Conservation (phyloP, 1,140 invertebrate genomes). For the Drosophila teissieri region DNA sequence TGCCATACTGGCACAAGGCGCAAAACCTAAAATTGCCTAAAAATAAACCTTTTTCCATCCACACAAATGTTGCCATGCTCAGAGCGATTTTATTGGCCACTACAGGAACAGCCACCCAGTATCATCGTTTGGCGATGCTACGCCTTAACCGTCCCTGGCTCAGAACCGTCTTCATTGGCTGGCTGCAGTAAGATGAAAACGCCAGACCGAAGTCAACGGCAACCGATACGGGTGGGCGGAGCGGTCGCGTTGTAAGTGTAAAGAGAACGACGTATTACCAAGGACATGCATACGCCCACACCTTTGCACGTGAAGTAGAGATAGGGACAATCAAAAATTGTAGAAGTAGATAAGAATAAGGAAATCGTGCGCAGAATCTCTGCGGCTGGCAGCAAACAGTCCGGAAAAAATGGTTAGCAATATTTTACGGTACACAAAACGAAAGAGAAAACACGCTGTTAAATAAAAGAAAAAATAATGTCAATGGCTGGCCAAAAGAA, state of each 20-base stretch:
- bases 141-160: slow-evolving; percentile 32
- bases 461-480: slow-evolving; percentile 58
- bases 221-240: slow-evolving; percentile 58
- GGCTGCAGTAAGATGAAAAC: slow-evolving; percentile 41
- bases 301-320: slow-evolving; percentile 9
- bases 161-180: slow-evolving; percentile 70
- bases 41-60: slow-evolving; percentile 7
- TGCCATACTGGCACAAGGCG: neutral
- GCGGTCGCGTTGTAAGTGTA: slow-evolving; percentile 49
- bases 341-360: slow-evolving; percentile 59
- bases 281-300: slow-evolving; percentile 42
- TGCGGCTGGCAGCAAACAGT: slow-evolving; percentile 66
- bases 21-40: neutral
- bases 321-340: slow-evolving; percentile 54
- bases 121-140: slow-evolving; percentile 19
- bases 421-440: slow-evolving; percentile 67
- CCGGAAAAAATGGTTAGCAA: slow-evolving; percentile 76
- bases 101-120: slow-evolving; percentile 15
- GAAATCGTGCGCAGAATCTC: slow-evolving; percentile 74
- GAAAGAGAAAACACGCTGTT: slow-evolving; percentile 61
- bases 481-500: slow-evolving; percentile 27
- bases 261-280: slow-evolving; percentile 58
- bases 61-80: neutral
- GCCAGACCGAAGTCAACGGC: slow-evolving; percentile 32
- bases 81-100: slow-evolving; percentile 21